Conservation (phyloP, 2,113 vertebrate genomes). For the Glaucidium brasilianum region DNA sequence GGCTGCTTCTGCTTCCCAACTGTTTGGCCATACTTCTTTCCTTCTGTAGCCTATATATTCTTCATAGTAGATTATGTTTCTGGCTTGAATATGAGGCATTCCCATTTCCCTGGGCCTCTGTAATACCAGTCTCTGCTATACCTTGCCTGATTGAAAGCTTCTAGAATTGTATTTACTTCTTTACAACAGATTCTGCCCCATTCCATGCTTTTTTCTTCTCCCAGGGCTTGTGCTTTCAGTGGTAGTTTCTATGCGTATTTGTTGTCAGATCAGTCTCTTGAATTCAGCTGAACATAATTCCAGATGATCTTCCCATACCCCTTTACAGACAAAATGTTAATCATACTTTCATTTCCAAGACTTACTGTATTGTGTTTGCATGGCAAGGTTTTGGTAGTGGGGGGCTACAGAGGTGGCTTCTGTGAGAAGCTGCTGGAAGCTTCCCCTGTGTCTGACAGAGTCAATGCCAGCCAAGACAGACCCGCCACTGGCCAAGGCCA, state of each 20-base stretch:
- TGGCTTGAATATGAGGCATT: neutral
- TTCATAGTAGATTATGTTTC: neutral
- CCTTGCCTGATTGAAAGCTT: neutral
- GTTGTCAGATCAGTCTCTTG: neutral
- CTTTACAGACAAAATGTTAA: neutral
- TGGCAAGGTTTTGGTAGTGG: neutral
- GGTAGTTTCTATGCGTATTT: neutral
- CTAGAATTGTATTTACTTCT: neutral
- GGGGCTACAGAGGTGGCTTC: neutral
- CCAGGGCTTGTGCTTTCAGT: neutral
- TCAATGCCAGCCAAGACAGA: neutral
- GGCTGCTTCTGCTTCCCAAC: neutral
- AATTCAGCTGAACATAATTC: neutral
- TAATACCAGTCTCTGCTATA: neutral
- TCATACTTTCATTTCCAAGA: neutral
- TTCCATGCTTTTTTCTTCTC: neutral
- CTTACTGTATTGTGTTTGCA: neutral
- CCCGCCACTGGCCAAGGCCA: neutral
- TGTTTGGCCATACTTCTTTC: neutral
- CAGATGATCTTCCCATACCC: neutral
- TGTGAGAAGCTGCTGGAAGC: no score
- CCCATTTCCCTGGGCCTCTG: neutral
- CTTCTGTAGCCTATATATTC: neutral
- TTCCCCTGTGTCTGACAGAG: neutral
- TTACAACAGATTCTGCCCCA: neutral